Conservation (phyloP, 2,113 vertebrate species). For the Podilymbus podiceps region DNA sequence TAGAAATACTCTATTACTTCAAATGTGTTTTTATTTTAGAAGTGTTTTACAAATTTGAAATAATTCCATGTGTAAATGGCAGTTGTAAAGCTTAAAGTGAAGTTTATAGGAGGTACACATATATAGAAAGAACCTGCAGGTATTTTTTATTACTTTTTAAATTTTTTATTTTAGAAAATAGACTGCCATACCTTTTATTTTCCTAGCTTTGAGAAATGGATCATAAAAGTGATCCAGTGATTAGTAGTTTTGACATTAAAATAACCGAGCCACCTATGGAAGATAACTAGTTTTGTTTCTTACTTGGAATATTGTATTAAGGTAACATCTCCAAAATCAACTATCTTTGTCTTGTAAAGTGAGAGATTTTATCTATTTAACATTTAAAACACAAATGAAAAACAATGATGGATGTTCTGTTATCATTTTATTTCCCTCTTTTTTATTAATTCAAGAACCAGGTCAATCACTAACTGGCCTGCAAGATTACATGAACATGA, state of each 20-base stretch:
- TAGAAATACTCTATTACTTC: neutral
- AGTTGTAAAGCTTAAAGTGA: neutral
- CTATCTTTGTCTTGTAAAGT: rapidly evolving
- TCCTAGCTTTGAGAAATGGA: neutral
- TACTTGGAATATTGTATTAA: neutral
- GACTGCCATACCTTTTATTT: neutral
- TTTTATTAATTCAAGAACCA: neutral
- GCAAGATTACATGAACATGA: neutral
- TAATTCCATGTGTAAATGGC: neutral
- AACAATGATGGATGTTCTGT: neutral
- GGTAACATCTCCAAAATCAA: neutral
- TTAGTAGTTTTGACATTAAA: neutral
- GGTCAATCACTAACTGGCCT: neutral
- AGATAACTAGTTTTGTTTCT: neutral
- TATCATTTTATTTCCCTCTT: neutral
- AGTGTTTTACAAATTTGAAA: neutral
- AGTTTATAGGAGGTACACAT: neutral
- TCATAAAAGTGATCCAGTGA: rapidly evolving
- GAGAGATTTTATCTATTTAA: neutral
- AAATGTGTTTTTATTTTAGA: neutral
- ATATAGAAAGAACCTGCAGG: neutral
- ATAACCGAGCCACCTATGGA: neutral
- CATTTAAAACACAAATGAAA: neutral
- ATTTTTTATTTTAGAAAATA: neutral
- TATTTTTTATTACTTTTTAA: neutral